Evolutionary conservation across 1,140 invertebrate species (phyloP), one percentile per base, ranked within the genome.

Genomic region (Magallana gigas): DNA sequence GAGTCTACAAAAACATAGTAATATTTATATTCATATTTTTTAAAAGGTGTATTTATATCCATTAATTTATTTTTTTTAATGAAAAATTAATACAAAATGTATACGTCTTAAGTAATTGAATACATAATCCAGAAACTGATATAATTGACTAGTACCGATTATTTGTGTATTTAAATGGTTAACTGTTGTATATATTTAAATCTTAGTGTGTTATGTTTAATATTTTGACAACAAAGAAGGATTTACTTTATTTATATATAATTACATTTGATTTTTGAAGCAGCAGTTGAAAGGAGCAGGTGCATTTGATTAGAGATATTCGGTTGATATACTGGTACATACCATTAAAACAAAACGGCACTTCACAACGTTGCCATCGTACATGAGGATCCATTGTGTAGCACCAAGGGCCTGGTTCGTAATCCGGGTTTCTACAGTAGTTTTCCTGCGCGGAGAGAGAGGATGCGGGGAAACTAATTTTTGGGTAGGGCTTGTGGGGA

Each of bases 341-440:
- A 76, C 68, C 23, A 12, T 83, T 57, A 57, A 18, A 7, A 23
- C 87, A 88, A 14, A 60, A 29, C 11, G 87, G 87, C 56, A 88
- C 80, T 6, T 59, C 57, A 81, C 87, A 88, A 16, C 1, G 9
- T 23, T 84, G 83, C 87, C 87, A 88, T 0, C 68, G 87, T n/a
- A 80, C 57, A 59, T 84, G n/a, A 9, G 83, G 83, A 80, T 85
- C 83, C 57, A 62, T 16, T 12, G 87, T 88, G 57, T 88, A 88
- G 29, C 87, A 88, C 87, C 87, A 88, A 5, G 87, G 87, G 0
- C 11, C 7, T 11, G 9, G 29, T 0, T 48, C 82, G 23, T 23
- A 23, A 58, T 88, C 87, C 8, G 64, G 64, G 56, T 88, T 88
- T 59, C 87, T 84, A 81, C 87, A 88, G 64, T 84, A 88, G 58